A percentile compares a stretch with the other conserved stretches of the same genome.
Evolutionary conservation across 2,797 vertebrate genomes (phyloP).

Genomic region (Tenualosa thibaudeaui): DNA sequence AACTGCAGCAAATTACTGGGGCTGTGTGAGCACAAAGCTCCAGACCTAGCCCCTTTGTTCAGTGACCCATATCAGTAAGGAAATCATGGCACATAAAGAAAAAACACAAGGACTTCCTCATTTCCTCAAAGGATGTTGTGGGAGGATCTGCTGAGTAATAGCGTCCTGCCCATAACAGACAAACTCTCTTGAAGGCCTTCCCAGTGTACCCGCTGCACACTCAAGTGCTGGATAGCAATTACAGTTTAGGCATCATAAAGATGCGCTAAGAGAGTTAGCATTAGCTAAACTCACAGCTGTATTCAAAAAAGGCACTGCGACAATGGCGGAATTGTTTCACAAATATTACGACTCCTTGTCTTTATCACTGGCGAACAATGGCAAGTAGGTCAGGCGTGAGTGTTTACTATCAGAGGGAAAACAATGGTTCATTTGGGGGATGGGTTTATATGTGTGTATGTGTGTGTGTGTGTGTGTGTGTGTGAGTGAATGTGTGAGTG

Average conservation of each 20-base stretch:
- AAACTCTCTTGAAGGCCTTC: neutral
- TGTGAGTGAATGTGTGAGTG: neutral
- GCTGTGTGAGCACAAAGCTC: neutral
- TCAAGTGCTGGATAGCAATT: neutral
- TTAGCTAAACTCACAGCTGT: neutral
- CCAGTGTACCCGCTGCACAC: neutral
- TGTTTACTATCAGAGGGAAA: slow-evolving; percentile 33
- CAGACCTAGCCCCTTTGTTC: neutral
- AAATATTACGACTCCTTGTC: slow-evolving; percentile 20
- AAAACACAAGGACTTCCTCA: slow-evolving; percentile 19
- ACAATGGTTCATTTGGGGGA: slow-evolving; percentile 38
- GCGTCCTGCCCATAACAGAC: neutral
- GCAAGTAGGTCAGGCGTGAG: slow-evolving; percentile 30
- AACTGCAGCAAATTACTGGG: neutral
- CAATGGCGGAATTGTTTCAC: slow-evolving; percentile 10
- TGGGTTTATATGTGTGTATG: slow-evolving; percentile 2
- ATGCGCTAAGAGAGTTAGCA: neutral
- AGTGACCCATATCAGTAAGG: neutral
- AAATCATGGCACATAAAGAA: slow-evolving; percentile 16
- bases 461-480: slow-evolving; percentile 15
- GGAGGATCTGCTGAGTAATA: neutral
- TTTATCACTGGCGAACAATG: slow-evolving; percentile 30
- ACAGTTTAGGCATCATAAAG: neutral
- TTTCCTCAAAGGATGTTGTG: slow-evolving; percentile 3
- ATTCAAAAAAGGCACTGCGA: neutral